A percentile compares a stretch with the other conserved stretches of the same genome.
These are phyloP conservation scores for Teleogryllus occipitalis DNA, from an alignment of 1,140 invertebrate species.

Conservation along the genomic window DNA sequence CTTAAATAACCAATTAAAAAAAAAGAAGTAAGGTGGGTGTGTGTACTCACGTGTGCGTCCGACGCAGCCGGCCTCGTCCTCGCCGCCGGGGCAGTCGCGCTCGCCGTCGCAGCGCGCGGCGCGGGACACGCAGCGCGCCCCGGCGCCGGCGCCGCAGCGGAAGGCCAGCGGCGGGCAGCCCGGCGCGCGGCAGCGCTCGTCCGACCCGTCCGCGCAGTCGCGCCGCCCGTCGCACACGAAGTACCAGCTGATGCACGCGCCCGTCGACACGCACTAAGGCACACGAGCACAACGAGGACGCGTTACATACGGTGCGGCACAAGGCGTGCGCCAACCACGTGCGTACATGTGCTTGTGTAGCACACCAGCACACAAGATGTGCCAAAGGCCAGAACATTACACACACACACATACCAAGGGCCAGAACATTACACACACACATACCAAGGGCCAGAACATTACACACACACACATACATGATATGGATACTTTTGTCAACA, in stretches of 20 bases:
- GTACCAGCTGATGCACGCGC: conserved; percentile 80
- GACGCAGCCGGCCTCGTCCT: conserved; percentile 66
- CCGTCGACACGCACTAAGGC: conserved; percentile 64
- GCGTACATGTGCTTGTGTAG: too few species aligned
- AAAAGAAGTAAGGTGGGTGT: too few species aligned
- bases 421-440: too few species aligned
- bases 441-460: too few species aligned
- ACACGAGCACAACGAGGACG: not conserved
- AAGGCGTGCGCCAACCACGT: too few species aligned
- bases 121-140: conserved; percentile 56
- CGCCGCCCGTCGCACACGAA: conserved; percentile 88
- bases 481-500: too few species aligned
- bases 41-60: conserved; percentile 9
- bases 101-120: conserved; percentile 68
- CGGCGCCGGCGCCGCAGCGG: conserved; percentile 48
- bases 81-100: conserved; percentile 65
- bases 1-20: too few species aligned
- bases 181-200: conserved; percentile 52
- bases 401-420: too few species aligned
- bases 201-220: conserved; percentile 77
- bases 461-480: too few species aligned
- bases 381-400: too few species aligned
- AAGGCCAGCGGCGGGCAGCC: conserved; percentile 52
- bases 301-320: too few species aligned
- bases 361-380: too few species aligned